Base-by-base conservation (phyloP, 1,140 invertebrate genomes). In the Babylonia areolata region DNA sequence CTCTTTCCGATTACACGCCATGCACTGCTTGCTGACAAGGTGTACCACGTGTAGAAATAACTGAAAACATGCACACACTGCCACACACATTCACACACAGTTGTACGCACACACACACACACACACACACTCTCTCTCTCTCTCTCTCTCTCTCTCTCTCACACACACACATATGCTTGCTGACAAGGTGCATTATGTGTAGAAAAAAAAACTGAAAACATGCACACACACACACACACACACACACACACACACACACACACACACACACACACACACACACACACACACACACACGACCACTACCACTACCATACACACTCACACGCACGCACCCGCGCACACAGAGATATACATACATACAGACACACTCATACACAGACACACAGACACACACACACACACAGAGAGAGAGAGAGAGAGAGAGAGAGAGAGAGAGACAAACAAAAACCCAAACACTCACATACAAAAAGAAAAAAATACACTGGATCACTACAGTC, bases 191-290 rank as follows among this genome's bases (percentile, higher is more conserved):
- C n/a, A n/a, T n/a, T n/a, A n/a, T n/a, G n/a, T n/a, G n/a, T n/a
- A n/a, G n/a, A n/a, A n/a, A n/a, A 81, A 28, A 81, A 12, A 6
- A 15, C 39, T 15, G 46, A 33, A 46, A 6, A 81, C 51, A 81
- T 40, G 31, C 79, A 81, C 79, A n/a, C 39, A 58, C 79, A 33
- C 79, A 46, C 31, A n/a, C 79, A 46, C 39, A 9, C 39, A 46
- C 37, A 46, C 79, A 46, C 79, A 46, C 79, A 81, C 79, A n/a
- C 51, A 46, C 79, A n/a, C n/a, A 81, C 79, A n/a, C 51, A 46
- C 40, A 81, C 51, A 81, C n/a, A 81, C 73, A 77, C 73, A 77
- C 73, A 77, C 58, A 69, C 58, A 69, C 58, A 69, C 75, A 39
- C 75, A 39, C 75, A 39, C 75, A 28, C 75, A 39, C 75, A 39